Evolutionary conservation across 2,113 vertebrate species (phyloP), one percentile per base, ranked within the genome.

Genomic region (Barnardius zonarius): DNA sequence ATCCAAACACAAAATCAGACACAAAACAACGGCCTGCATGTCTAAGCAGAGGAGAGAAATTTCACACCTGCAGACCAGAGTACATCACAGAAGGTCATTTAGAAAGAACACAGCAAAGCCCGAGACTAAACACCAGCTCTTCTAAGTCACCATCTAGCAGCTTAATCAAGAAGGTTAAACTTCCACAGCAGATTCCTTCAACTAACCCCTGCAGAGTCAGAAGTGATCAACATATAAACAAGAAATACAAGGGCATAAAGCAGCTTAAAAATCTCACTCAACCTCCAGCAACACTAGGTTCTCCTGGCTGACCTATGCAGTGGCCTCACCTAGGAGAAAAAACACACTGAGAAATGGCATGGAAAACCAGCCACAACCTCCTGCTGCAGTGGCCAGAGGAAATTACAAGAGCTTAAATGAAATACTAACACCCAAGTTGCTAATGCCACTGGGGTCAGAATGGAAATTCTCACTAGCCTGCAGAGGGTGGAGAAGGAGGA

Each of bases 321-420:
- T 2, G 7, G 64, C 64, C 69, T 95, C 86, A 84, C 61, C 76
- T 75, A 44, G 37, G 49, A 84, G 63, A 41, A 73, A 44, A 88
- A 86, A 11, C 64, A 54, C 54, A 33, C 37, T 33, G 43, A 69
- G 22, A 84, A 55, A 81, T 18, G 46, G 46, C 37, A 48, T 5
- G 37, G 81, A 27, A 82, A 89, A 72, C 63, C 28, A 35, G 55
- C 39, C 62, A 48, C 66, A 39, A 62, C 4, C 55, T 74, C 52
- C 67, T 18, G 15, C 73, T 75, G 44, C 33, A 92, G 70, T 15
- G 57, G 87, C 67, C 74, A 66, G 85, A 92, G 94, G 82, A 95
- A 95, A 95, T 73, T 13, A 85, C 86, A 79, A 76, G 33, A 85
- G 62, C 67, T 92, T 80, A 66, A 84, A 44, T 9, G 57, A 94